Conservation (phyloP, 2,113 vertebrate genomes). For the Eulacestoma nigropectus region DNA sequence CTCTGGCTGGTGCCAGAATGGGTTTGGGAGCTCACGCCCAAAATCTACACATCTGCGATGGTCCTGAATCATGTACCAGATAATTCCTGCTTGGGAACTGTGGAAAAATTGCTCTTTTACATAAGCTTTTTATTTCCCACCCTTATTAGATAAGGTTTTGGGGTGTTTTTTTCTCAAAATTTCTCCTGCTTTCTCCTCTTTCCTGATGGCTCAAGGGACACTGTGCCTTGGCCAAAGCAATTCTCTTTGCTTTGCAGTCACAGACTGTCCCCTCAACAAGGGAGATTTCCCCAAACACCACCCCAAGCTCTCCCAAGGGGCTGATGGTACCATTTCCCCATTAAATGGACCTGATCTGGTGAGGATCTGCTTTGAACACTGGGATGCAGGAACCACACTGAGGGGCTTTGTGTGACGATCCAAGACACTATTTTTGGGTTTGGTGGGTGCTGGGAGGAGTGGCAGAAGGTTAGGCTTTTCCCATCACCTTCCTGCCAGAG, state of each 20-base stretch:
- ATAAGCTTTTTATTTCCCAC: not conserved
- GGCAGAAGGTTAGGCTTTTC: slow-evolving; percentile 71
- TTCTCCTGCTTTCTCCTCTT: not conserved
- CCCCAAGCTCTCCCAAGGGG: not conserved
- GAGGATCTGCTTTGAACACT: not conserved
- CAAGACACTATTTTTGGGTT: slow-evolving; percentile 56
- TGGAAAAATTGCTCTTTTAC: not conserved
- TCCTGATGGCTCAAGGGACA: not conserved
- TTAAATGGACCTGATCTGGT: rapidly evolving
- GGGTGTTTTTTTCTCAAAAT: not conserved
- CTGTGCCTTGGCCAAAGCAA: not conserved
- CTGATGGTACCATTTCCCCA: not conserved
- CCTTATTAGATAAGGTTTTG: not conserved
- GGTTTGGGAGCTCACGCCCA: not conserved
- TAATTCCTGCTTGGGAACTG: not conserved
- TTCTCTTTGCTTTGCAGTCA: not conserved
- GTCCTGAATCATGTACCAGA: not conserved
- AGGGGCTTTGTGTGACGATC: not conserved
- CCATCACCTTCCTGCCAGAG: slow-evolving; percentile 71
- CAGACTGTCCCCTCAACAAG: not conserved
- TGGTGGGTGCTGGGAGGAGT: slow-evolving; percentile 42
- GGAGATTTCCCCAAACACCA: not conserved
- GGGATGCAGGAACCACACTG: not conserved
- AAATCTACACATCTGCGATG: not conserved
- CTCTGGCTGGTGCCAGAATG: not conserved